phyloP scores from a whole-genome alignment of 2,888 invertebrate genomes.

The Aspidiotus destructor region DNA sequence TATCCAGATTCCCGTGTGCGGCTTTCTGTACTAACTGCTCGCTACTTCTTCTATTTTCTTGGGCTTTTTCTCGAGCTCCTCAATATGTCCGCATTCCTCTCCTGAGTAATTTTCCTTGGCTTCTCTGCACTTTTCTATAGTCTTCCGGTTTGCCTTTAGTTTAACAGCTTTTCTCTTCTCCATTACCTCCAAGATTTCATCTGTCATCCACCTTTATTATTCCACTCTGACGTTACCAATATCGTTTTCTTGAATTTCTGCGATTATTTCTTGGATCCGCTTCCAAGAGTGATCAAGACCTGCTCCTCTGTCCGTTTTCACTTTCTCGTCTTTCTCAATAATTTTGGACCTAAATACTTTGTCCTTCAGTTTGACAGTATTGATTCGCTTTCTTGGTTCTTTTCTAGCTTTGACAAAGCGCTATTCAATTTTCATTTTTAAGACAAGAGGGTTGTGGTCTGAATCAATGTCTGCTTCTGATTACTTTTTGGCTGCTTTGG shows the following conservation, averaged over 20 bases:
- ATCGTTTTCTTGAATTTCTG: conserved; percentile 2
- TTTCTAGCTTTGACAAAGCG: background rate
- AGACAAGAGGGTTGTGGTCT: conserved; percentile 6
- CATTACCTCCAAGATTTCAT: conserved; percentile 11
- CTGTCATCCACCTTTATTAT: conserved; percentile 11
- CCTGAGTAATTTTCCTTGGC: conserved; percentile 6
- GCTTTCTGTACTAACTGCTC: background rate
- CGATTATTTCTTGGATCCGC: background rate
- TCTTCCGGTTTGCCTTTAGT: conserved; percentile 6
- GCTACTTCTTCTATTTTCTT: conserved; percentile 13
- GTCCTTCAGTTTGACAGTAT: background rate
- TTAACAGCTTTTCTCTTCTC: conserved; percentile 4
- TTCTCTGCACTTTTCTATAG: conserved; percentile 1
- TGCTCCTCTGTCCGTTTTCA: background rate
- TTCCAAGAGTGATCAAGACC: background rate
- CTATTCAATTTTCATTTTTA: conserved; percentile 29
- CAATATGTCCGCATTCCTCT: conserved; percentile 19
- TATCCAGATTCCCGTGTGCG: background rate
- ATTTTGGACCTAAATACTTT: background rate
- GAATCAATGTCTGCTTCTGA: background rate
- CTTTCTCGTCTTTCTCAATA: background rate
- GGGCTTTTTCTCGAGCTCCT: conserved; percentile 12
- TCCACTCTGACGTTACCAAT: background rate
- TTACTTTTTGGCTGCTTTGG: conserved; percentile 2
- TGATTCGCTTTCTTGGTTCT: background rate